Evolutionary conservation across 2,888 invertebrate genomes (phyloP).

Genomic region (Norana najaformis): DNA sequence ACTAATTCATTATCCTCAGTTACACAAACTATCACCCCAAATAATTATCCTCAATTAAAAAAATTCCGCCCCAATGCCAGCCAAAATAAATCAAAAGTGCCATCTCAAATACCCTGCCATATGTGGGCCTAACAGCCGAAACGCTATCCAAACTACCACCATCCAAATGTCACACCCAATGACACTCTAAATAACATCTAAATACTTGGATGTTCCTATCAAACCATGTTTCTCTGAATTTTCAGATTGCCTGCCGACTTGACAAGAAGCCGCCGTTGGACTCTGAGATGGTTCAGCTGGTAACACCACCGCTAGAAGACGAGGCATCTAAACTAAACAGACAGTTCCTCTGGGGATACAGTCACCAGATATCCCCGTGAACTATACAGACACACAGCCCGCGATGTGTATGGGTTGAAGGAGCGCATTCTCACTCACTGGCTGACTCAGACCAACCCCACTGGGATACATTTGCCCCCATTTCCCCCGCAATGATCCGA

Average conservation of each 20-base stretch:
- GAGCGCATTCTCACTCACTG: neutral
- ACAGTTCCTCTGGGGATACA: neutral
- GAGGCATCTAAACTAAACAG: neutral
- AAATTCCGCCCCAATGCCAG: too few relatives aligned
- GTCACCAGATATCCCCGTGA: neutral
- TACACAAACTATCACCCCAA: too few relatives aligned
- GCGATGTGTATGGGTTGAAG: neutral
- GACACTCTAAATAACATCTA: neutral
- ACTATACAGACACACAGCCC: neutral
- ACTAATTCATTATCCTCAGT: too few relatives aligned
- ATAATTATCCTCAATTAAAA: too few relatives aligned
- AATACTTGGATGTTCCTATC: neutral
- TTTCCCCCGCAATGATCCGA: neutral
- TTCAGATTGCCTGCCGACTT: conserved; percentile 1
- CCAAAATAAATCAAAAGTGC: too few relatives aligned
- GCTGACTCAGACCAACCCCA: neutral
- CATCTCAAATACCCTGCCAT: too few relatives aligned
- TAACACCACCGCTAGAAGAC: neutral
- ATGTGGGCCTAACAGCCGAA: too few relatives aligned
- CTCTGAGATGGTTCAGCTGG: neutral
- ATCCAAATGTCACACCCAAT: too few relatives aligned
- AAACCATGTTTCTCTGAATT: neutral
- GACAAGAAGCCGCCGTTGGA: neutral
- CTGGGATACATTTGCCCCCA: neutral
- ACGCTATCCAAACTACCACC: too few relatives aligned